These are phyloP conservation scores for Macroteleia sp. DNA, from an alignment of 2,888 invertebrate genomes.

Conservation along the genomic window DNA sequence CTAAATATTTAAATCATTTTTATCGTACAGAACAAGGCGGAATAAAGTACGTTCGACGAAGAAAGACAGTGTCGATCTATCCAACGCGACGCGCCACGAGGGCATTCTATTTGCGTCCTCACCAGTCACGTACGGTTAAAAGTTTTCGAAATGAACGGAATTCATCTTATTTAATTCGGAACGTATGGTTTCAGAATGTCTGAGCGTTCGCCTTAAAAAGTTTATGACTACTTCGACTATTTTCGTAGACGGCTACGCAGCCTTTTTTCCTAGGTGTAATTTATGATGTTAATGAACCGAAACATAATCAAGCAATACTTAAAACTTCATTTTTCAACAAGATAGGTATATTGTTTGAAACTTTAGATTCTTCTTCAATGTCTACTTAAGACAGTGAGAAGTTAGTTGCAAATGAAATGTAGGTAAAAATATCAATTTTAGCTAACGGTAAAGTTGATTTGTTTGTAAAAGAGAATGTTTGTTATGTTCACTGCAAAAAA, in stretches of 20 bases:
- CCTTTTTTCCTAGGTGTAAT: background rate
- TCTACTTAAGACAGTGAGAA: too few species aligned
- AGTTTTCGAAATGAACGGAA: constrained; percentile 33
- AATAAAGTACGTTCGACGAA: constrained; percentile 21
- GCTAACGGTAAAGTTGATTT: too few species aligned
- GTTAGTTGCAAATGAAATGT: too few species aligned
- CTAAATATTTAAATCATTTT: constrained; percentile 34
- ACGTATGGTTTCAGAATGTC: constrained; percentile 25
- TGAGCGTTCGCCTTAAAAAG: constrained; percentile 10
- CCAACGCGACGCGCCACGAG: constrained; percentile 4
- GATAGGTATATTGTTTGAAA: too few species aligned
- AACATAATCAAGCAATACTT: too few species aligned
- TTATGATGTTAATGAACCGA: constrained; percentile 20
- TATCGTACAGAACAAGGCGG: constrained; percentile 1
- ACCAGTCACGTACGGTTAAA: constrained; percentile 44
- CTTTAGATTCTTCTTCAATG: too few species aligned
- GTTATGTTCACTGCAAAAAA: too few species aligned
- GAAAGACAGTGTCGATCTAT: constrained; percentile 15
- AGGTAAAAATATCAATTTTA: too few species aligned
- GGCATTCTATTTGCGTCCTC: constrained; percentile 46
- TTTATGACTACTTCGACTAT: constrained; percentile 17
- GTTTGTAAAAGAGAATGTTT: too few species aligned
- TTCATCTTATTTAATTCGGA: constrained; percentile 33
- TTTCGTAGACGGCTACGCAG: constrained; percentile 3
- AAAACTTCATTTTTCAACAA: too few species aligned